Conservation (phyloP, 2,113 vertebrate genomes). For the Triplophysa tibetana region DNA sequence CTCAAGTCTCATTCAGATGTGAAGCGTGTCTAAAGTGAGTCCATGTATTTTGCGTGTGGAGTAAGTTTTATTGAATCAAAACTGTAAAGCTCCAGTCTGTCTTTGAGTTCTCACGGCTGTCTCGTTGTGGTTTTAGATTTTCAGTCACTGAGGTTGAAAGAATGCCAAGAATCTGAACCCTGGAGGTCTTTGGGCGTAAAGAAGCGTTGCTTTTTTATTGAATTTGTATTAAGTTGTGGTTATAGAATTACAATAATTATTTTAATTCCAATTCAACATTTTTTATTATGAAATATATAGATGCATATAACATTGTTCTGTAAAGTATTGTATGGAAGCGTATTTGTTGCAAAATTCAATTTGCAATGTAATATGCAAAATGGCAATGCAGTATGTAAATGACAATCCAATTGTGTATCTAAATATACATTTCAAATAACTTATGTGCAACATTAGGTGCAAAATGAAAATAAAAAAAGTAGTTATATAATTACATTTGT, state of each 20-base stretch:
- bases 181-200: slow-evolving; percentile 68
- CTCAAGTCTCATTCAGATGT: slow-evolving; percentile 5
- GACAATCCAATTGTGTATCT: no score
- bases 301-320: no score
- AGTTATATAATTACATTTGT: no score
- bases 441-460: no score
- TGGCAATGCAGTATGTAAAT: no score
- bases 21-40: background rate
- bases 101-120: background rate
- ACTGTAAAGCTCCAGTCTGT: background rate
- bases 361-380: no score
- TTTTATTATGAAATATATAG: no score
- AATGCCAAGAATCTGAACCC: slow-evolving; percentile 76
- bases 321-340: no score
- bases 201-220: slow-evolving; percentile 64
- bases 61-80: background rate
- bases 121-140: background rate
- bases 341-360: no score
- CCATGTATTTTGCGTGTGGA: background rate
- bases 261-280: no score
- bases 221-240: slow-evolving; percentile 61
- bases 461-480: no score
- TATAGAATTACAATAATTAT: background rate
- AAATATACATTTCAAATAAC: no score
- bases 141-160: slow-evolving; percentile 53